Percentiles rank a stretch among this genome's conserved stretches.
Evolutionary conservation across 2,888 invertebrate species (phyloP).

Genomic region (Tanytarsus gracilentus): DNA sequence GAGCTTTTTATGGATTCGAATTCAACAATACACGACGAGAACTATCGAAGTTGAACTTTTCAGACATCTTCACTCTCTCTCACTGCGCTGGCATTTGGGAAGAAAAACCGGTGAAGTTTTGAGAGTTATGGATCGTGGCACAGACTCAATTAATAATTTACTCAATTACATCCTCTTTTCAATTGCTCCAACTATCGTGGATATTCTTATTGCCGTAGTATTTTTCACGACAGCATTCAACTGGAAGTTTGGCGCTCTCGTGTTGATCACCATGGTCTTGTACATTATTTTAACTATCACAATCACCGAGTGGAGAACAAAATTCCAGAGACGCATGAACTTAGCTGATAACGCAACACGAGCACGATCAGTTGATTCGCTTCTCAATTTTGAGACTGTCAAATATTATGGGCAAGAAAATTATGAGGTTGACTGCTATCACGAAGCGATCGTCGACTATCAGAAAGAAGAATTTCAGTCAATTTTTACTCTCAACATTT

Average conservation of each 20-base stretch:
- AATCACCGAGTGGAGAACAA: slow-evolving; percentile 97
- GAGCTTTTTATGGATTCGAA: slow-evolving; percentile 87
- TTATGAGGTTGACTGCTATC: slow-evolving; percentile 81
- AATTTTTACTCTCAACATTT: slow-evolving; percentile 71
- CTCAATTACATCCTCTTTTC: slow-evolving; percentile 88
- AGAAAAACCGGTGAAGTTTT: slow-evolving; percentile 96
- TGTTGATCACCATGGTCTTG: slow-evolving; percentile 83
- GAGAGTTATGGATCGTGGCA: slow-evolving; percentile 93
- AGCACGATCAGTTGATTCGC: slow-evolving; percentile 87
- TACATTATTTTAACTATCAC: slow-evolving; percentile 82
- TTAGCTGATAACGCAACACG: slow-evolving; percentile 85
- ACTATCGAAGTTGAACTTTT: slow-evolving; percentile 83
- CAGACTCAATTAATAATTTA: slow-evolving; percentile 89
- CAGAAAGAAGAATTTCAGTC: slow-evolving; percentile 87
- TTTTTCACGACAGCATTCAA: slow-evolving; percentile 85
- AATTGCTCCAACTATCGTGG: slow-evolving; percentile 84
- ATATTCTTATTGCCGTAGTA: slow-evolving; percentile 82
- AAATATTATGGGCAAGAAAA: slow-evolving; percentile 94
- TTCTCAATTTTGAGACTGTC: slow-evolving; percentile 96
- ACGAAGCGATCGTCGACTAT: slow-evolving; percentile 71
- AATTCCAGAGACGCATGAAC: slow-evolving; percentile 90
- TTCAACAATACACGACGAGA: slow-evolving; percentile 91
- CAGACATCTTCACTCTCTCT: slow-evolving; percentile 79
- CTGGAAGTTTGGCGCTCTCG: slow-evolving; percentile 89
- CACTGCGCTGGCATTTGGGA: slow-evolving; percentile 88